Evolutionary conservation across 2,113 vertebrate genomes (phyloP).

Genomic region (Prietella phreatophila): DNA sequence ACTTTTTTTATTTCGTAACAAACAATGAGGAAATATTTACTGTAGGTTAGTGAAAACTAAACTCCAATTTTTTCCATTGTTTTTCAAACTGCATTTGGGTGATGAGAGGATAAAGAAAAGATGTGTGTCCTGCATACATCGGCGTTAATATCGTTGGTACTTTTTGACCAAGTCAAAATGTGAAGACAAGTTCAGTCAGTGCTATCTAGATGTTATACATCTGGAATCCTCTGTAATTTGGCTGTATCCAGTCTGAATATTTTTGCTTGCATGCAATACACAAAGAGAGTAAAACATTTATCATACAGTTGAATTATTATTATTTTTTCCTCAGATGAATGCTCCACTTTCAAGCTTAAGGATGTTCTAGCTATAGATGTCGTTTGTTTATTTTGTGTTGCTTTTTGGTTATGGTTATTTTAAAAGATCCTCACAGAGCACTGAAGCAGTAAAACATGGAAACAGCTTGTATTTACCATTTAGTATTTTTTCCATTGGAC

Average conservation of each 20-base stretch:
- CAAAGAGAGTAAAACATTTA: neutral
- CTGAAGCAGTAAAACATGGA: conserved; percentile 8
- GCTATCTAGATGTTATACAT: conserved; percentile 42
- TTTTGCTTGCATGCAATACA: conserved; percentile 2
- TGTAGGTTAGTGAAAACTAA: conserved; percentile 17
- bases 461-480: neutral
- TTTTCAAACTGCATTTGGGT: neutral
- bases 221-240: conserved; percentile 32
- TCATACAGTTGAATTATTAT: neutral
- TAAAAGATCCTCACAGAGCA: neutral
- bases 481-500: neutral
- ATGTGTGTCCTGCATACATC: conserved; percentile 9
- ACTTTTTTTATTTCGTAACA: neutral
- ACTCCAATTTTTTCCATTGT: conserved; percentile 9
- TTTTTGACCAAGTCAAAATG: conserved; percentile 37
- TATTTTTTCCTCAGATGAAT: neutral
- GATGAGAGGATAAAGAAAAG: neutral
- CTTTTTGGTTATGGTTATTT: neutral
- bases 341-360: neutral
- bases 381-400: neutral
- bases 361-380: neutral
- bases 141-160: conserved; percentile 23
- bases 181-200: conserved; percentile 28
- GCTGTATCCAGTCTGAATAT: conserved; percentile 19
- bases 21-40: neutral